Percentiles rank a stretch among this genome's conserved stretches.
phyloP scores from a whole-genome alignment of 2,797 vertebrate genomes.

The Hipposideros larvatus region DNA sequence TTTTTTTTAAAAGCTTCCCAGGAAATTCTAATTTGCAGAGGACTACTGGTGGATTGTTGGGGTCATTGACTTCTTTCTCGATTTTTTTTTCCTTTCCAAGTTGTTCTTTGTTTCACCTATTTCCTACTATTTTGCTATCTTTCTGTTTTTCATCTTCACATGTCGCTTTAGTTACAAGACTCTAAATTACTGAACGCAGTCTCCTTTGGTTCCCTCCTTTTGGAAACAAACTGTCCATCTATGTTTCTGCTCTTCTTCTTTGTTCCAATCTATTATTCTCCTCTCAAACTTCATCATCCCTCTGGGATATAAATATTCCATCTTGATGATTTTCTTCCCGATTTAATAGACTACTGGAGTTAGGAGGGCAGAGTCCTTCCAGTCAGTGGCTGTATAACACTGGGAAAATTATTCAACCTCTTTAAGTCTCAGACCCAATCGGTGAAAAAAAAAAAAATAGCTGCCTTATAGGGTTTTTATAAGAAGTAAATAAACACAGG shows the following conservation, averaged over 20 bases:
- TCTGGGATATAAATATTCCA: conserved; percentile 33
- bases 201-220: background rate
- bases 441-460: conserved; percentile 36
- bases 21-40: background rate
- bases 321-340: conserved; percentile 55
- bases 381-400: background rate
- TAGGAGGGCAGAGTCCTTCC: conserved; percentile 50
- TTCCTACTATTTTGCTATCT: background rate
- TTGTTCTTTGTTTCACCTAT: background rate
- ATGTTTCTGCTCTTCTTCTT: background rate
- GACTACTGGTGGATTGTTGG: background rate
- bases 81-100: background rate
- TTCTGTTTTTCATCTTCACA: background rate
- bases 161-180: background rate
- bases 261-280: conserved; percentile 43
- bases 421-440: background rate
- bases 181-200: background rate
- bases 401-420: conserved; percentile 13
- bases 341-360: conserved; percentile 3
- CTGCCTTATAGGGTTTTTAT: background rate
- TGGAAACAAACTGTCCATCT: background rate
- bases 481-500: conserved; percentile 38
- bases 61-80: background rate
- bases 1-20: background rate
- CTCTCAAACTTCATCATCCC: background rate